Base-by-base conservation (phyloP, 2,797 vertebrate genomes). In the Argyrosomus regius region DNA sequence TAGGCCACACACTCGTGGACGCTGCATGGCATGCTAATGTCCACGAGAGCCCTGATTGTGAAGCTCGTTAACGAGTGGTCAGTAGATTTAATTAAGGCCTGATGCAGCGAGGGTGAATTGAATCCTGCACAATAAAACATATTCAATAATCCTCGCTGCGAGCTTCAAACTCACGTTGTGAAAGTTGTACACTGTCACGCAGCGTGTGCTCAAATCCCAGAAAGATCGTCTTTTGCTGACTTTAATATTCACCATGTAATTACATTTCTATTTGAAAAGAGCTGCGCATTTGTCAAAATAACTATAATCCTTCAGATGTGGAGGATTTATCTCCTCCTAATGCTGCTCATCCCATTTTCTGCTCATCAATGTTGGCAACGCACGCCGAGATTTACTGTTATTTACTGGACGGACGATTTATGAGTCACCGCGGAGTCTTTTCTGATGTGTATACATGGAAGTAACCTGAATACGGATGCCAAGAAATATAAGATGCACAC, bases 261-360 rank as follows among this genome's bases (percentile, higher is more conserved):
- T 91, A 94, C 86, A 91, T 91, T 93, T 94, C 87, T 91, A 90
- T 94, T 92, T 90, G 89, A 93, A 91, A 93, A 92, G 87, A 84
- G 26, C 91, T 89, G 86, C 39, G 70, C 89, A 87, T 92, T 94
- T 89, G 92, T 94, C 87, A 94, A 92, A 94, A 93, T 89, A 90
- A 92, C 85, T 84, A 87, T 94, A 94, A 95, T 95, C 92, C 94
- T 87, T 91, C 92, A 92, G 90, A 94, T 93, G 92, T 87, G 85
- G 87, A 39, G 91, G 93, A 93, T 94, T 94, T 94, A 93, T 95
- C 90, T 89, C 67, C 75, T 84, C 76, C 85, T 94, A 95, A 94
- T 93, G 90, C 90, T 67, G 90, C 83, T 94, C 92, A 94, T 94
- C 92, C 91, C 88, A 92, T 95, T 94, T 93, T 92, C 89, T 90